phyloP scores from a whole-genome alignment of 2,888 invertebrate genomes.

The Spisula subtruncata region DNA sequence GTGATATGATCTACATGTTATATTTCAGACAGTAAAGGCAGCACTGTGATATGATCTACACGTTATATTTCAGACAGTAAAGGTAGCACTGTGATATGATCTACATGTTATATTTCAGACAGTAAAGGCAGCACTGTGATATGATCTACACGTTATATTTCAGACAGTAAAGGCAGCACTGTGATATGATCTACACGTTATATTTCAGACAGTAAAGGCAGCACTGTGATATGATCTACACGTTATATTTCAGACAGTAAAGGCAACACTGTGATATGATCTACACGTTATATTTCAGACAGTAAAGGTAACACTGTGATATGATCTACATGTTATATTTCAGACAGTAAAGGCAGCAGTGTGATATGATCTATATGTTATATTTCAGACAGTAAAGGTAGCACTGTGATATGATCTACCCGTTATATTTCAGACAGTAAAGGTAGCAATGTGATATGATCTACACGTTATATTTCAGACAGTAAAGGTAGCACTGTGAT shows the following conservation, averaged over 20 bases:
- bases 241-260: slow-evolving; percentile 34
- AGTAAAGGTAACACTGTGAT: neutral
- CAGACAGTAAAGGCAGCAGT: slow-evolving; percentile 26
- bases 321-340: too few relatives aligned
- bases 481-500: neutral
- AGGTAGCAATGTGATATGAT: slow-evolving; percentile 15
- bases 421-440: slow-evolving; percentile 34
- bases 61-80: slow-evolving; percentile 34
- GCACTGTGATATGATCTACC: too few relatives aligned
- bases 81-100: slow-evolving; percentile 19
- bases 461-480: slow-evolving; percentile 44
- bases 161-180: slow-evolving; percentile 27
- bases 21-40: slow-evolving; percentile 31
- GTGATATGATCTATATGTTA: too few relatives aligned
- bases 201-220: slow-evolving; percentile 31
- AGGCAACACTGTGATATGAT: slow-evolving; percentile 21
- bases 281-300: slow-evolving; percentile 44
- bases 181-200: too few relatives aligned
- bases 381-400: slow-evolving; percentile 30
- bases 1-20: too few relatives aligned
- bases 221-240: too few relatives aligned
- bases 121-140: slow-evolving; percentile 1
- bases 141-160: too few relatives aligned
- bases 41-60: too few relatives aligned
- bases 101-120: slow-evolving; percentile 44